A percentile compares a stretch with the other conserved stretches of the same genome.
Conservation (phyloP, 2,113 vertebrate genomes). For the Pseudonaja textilis region DNA sequence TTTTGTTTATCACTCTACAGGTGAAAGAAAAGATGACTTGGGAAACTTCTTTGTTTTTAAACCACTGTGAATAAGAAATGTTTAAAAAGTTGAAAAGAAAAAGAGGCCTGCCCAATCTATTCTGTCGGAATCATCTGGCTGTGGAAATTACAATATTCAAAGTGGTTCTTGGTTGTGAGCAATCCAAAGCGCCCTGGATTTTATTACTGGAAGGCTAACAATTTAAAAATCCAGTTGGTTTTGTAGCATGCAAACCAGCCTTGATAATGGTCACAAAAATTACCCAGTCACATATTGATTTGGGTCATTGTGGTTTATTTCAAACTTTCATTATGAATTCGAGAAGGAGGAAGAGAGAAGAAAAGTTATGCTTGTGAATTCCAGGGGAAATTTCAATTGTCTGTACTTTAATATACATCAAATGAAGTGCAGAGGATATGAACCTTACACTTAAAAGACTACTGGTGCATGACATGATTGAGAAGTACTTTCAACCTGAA, state of each 20-base stretch:
- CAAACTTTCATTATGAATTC: constrained; percentile 31
- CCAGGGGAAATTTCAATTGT: constrained; percentile 36
- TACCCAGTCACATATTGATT: constrained; percentile 26
- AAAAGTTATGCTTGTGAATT: constrained; percentile 31
- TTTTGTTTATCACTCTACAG: neutral
- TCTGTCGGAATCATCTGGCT: neutral
- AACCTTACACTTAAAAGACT: constrained; percentile 64
- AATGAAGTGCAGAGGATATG: constrained; percentile 31
- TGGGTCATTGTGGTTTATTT: constrained; percentile 15
- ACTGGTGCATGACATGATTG: constrained; percentile 71
- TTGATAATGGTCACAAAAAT: constrained; percentile 29
- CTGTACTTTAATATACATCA: constrained; percentile 55
- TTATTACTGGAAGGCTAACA: constrained; percentile 44
- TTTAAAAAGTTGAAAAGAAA: neutral
- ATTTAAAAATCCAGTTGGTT: constrained; percentile 23
- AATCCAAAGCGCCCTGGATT: constrained; percentile 5
- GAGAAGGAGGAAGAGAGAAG: neutral
- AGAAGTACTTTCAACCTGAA: constrained; percentile 77
- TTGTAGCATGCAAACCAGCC: neutral
- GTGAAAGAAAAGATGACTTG: neutral
- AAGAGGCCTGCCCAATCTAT: neutral
- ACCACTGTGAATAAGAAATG: neutral
- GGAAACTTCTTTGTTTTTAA: neutral
- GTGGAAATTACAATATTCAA: neutral
- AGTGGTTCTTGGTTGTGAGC: constrained; percentile 27